Evolutionary conservation across 2,888 invertebrate species (phyloP), one percentile per base, ranked within the genome.

Genomic region (Apomyelois bistriatella): DNA sequence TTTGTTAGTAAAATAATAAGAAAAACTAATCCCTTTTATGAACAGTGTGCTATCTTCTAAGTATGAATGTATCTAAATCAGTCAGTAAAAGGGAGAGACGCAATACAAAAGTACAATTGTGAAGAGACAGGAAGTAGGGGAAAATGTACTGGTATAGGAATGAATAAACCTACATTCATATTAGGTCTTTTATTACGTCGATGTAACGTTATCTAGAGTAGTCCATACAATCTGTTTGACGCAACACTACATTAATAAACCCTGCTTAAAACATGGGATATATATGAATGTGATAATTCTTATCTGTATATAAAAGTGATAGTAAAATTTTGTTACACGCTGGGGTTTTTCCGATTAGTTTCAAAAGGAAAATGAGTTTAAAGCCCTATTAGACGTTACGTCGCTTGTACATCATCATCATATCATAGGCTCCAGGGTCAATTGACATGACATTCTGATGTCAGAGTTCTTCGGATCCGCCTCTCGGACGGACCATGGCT

Each of bases 231-330:
- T 52, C 52, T 17, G 52, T 43, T 52, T 43, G 52, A 52, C 52
- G 52, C 43, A 53, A 49, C 46, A 56, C 48, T 58, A 58, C 58
- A 58, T 58, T 54, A 56, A 56, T 54, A 54, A 36, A 48, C 43
- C 22, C 35, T 10, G 53, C 48, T 52, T 56, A 37, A 36, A 52
- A 52, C 37, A 37, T 10, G 28, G 37, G 36, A 28, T 43, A 37
- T 43, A 42, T 52, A 52, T 43, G 22, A 43, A 43, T 41, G 12
- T 52, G 52, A 52, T 52, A 52, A 43, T 36, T 17, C n/a, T 22
- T 52, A 52, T 52, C 52, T 16, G n/a, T n/a, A 6, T 16, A 37
- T 4, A 10, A 36, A 37, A 35, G 28, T 37, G 43, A 35, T 22
- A 22, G 22, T 40, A 30, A 37, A 37, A 22, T 28, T 38, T 38